Percentiles rank a stretch among this genome's conserved stretches.
Conservation (phyloP, 2,797 vertebrate species). For the Rhyacichthys aspro region DNA sequence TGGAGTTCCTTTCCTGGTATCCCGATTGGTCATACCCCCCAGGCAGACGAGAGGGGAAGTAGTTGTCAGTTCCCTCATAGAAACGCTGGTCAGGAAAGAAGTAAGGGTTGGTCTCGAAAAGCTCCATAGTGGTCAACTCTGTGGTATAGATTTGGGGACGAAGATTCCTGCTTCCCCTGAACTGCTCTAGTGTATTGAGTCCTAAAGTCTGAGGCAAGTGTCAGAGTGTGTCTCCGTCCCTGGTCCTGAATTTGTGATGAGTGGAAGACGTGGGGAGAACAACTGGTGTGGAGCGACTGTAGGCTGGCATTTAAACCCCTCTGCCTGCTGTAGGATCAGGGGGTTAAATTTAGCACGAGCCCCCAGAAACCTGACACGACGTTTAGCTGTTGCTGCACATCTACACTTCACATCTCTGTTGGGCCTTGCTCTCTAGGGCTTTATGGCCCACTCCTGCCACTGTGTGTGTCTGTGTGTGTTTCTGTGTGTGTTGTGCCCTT, state of each 20-base stretch:
- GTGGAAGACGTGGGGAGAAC: conserved; percentile 81
- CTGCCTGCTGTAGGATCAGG: conserved; percentile 95
- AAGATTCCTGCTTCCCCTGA: conserved; percentile 55
- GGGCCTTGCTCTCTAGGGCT: conserved; percentile 81
- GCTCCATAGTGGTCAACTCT: conserved; percentile 85
- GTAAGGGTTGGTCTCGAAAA: conserved; percentile 97
- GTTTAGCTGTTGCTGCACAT: conserved; percentile 99
- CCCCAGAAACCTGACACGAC: conserved; percentile 93
- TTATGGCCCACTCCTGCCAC: conserved; percentile 54
- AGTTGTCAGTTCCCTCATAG: conserved; percentile 93
- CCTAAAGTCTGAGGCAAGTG: conserved; percentile 51
- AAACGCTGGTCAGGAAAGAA: conserved; percentile 97
- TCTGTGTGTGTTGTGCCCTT: conserved; percentile 23
- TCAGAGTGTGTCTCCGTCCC: conserved; percentile 54
- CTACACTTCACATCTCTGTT: conserved; percentile 93
- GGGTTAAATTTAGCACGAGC: conserved; percentile 99
- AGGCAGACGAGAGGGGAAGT: conserved; percentile 88
- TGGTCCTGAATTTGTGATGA: conserved; percentile 72
- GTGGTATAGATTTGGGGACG: conserved; percentile 53
- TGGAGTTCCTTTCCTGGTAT: conserved; percentile 87
- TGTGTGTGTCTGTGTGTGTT: conserved; percentile 16
- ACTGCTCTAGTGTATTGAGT: conserved; percentile 56
- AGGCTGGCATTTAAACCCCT: conserved; percentile 99
- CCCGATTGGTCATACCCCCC: conserved; percentile 84
- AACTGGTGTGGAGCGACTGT: conserved; percentile 95